phyloP scores from a whole-genome alignment of 1,140 invertebrate species.

The Drosophila sp. region DNA sequence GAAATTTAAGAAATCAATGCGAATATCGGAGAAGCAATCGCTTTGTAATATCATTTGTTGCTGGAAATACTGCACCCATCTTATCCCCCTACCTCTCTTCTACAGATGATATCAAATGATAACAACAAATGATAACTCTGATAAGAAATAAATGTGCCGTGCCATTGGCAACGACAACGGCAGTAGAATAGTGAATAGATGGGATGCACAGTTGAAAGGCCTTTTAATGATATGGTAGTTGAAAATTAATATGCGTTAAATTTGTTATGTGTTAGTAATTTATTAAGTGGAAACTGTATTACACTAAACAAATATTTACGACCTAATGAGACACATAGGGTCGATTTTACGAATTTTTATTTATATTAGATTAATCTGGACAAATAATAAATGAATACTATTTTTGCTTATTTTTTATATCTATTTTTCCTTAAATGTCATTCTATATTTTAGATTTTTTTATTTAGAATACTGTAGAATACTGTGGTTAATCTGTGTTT shows the following conservation, averaged over 20 bases:
- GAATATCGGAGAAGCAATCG: conserved; percentile 35
- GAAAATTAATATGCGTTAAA: conserved; percentile 71
- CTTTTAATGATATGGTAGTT: conserved; percentile 43
- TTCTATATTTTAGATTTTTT: too few relatives aligned
- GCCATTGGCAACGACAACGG: background rate
- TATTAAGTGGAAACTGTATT: background rate
- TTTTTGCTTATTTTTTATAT: too few relatives aligned
- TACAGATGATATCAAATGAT: conserved; percentile 45
- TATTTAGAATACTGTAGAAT: too few relatives aligned
- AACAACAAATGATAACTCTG: conserved; percentile 57
- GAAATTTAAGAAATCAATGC: conserved; percentile 71
- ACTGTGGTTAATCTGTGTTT: background rate
- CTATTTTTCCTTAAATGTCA: too few relatives aligned
- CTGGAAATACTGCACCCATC: background rate
- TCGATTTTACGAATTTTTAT: too few relatives aligned
- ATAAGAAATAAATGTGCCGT: conserved; percentile 41
- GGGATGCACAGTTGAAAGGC: background rate
- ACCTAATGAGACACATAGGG: too few relatives aligned
- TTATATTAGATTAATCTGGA: too few relatives aligned
- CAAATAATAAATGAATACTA: too few relatives aligned
- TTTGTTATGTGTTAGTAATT: conserved; percentile 35
- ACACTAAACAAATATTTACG: too few relatives aligned
- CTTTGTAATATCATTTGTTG: conserved; percentile 46
- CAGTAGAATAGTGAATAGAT: conserved; percentile 1
- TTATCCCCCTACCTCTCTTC: background rate